Conservation (phyloP, 1,140 invertebrate genomes). For the Pseudomyrmex flavicornis region DNA sequence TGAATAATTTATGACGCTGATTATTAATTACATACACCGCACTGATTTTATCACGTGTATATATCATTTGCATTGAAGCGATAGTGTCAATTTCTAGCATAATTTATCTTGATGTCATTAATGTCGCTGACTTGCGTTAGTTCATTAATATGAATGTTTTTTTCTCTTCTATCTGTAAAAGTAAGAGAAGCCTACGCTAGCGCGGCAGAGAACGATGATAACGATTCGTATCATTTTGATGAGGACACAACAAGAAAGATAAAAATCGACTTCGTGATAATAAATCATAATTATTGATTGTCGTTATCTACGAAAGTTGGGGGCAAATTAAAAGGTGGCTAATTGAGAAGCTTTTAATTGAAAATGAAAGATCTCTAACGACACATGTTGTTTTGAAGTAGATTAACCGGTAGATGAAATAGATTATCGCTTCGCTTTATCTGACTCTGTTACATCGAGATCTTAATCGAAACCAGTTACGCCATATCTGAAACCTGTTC, state of each 20-base stretch:
- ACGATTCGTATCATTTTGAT: background rate
- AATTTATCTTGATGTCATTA: slow-evolving; percentile 55
- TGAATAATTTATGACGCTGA: slow-evolving; percentile 67
- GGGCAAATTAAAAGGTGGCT: background rate
- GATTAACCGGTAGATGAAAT: background rate
- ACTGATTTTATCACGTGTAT: slow-evolving; percentile 48
- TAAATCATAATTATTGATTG: slow-evolving; percentile 12
- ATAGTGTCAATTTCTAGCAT: slow-evolving; percentile 69
- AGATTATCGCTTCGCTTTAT: too few species aligned
- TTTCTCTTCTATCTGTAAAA: background rate
- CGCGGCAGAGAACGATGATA: background rate
- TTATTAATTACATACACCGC: slow-evolving; percentile 64
- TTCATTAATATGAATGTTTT: slow-evolving; percentile 55
- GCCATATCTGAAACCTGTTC: too few species aligned
- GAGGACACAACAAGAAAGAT: background rate
- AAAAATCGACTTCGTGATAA: background rate
- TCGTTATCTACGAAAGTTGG: background rate
- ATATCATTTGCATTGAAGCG: slow-evolving; percentile 58
- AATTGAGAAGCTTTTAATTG: background rate
- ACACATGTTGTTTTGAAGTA: background rate
- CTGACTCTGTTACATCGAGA: too few species aligned
- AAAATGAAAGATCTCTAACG: background rate
- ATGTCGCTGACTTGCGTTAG: slow-evolving; percentile 12
- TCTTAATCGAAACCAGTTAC: too few species aligned
- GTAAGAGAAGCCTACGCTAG: background rate